Base-by-base conservation (phyloP, 2,888 invertebrate species). In the Caenorhabditis doughertyi region DNA sequence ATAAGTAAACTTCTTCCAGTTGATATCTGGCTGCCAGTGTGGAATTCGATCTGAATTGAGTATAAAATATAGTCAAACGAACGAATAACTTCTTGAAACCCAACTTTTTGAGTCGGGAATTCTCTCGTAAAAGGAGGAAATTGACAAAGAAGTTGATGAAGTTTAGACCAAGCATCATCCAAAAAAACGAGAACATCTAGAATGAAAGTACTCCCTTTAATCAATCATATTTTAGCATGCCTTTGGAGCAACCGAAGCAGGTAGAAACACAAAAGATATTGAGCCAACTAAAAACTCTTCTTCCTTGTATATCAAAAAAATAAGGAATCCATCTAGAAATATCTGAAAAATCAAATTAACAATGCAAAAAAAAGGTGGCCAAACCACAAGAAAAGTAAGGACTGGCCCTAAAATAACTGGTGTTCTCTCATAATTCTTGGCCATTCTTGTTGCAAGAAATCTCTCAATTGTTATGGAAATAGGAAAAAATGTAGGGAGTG, bases 381-480 rank as follows among this genome's bases (percentile, higher is more conserved):
- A 44, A 47, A 76, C 74, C 11, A 16, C 1, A 7, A 67, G 16
- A 62, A 68, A 5, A 11, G 39, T 49, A 7, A 77, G 11, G 0
- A 60, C 27, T 18, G 74, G 76, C 0, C 76, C 76, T n/a, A 51
- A 16, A 18, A 58, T 18, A 16, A 68, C 56, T 13, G 2, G 1
- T 5, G 21, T 60, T 23, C 51, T 67, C 21, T 77, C 76, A 27
- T 77, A 77, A 39, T 29, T 23, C 2, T 68, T 35, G 1, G 60
- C 60, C 0, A 21, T 60, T 60, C 44, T 60, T 3, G 42, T 51
- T 29, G 76, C 76, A 13, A 56, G 27, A 68, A 58, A 60, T 21
- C 76, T n/a, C 44, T 77, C 76, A 21, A 68, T 42, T 7, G 76
- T 68, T n/a, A 77, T 77, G 1, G 49, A 67, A 47, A 68, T 68